Evolutionary conservation across 2,797 vertebrate genomes (phyloP).

Genomic region (Pteropus rufus): DNA sequence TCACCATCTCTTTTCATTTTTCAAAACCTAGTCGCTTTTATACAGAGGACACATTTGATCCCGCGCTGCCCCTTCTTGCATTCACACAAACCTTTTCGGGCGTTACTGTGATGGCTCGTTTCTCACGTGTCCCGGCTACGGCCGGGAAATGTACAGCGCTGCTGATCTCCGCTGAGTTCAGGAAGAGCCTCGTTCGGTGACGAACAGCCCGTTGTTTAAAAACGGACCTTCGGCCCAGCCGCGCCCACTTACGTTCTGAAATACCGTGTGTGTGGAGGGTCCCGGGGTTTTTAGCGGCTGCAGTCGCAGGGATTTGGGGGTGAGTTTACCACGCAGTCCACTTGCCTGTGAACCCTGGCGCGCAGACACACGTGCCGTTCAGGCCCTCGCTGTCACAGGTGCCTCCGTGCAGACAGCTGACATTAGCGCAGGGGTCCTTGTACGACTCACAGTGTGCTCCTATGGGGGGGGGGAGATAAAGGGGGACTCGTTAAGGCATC

Average conservation of each 20-base stretch:
- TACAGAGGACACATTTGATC: not conserved
- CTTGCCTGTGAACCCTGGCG: conserved; percentile 92
- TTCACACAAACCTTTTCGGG: not conserved
- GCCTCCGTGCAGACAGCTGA: conserved; percentile 94
- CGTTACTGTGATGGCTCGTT: not conserved
- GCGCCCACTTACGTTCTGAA: not conserved
- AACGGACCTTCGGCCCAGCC: not conserved
- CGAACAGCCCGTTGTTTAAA: not conserved
- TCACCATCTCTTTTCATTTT: not conserved
- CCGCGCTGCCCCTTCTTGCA: not conserved
- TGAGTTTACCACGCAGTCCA: not conserved
- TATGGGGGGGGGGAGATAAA: conserved; percentile 71
- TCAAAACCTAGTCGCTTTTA: not conserved
- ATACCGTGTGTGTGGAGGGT: not conserved
- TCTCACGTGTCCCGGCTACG: not conserved
- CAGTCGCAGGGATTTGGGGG: too few species aligned
- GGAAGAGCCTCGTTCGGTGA: not conserved
- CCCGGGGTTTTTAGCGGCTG: not conserved
- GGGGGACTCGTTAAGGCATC: not conserved
- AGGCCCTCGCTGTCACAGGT: conserved; percentile 90
- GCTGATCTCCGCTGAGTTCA: not conserved
- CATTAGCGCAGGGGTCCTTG: conserved; percentile 93
- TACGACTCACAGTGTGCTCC: conserved; percentile 95
- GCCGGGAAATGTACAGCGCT: rapidly evolving
- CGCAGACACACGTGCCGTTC: conserved; percentile 92